A percentile compares a stretch with the other conserved stretches of the same genome.
Evolutionary conservation across 2,888 invertebrate species (phyloP).

Genomic region (Microplitis deprimator): DNA sequence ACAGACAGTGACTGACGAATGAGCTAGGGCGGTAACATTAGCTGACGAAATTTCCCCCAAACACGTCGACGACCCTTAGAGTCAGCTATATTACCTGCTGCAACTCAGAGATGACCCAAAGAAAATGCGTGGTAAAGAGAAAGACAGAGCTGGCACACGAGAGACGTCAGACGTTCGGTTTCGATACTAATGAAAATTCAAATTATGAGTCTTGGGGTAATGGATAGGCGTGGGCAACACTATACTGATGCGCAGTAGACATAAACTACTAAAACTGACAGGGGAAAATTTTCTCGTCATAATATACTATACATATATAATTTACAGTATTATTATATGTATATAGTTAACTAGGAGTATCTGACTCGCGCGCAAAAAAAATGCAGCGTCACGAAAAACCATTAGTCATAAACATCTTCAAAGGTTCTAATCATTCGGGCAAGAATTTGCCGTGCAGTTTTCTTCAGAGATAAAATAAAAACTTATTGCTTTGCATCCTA

Average conservation of each 20-base stretch:
- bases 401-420: conserved; percentile 59
- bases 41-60: neutral
- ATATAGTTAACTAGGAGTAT: neutral
- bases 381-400: conserved; percentile 65
- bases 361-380: conserved; percentile 56
- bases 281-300: neutral
- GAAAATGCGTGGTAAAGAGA: neutral
- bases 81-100: neutral
- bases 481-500: neutral
- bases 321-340: neutral
- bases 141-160: neutral
- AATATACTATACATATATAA: neutral
- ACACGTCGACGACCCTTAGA: neutral
- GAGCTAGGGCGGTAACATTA: neutral
- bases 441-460: neutral
- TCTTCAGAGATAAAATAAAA: neutral
- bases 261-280: neutral
- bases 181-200: neutral
- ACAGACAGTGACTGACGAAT: conserved; percentile 1
- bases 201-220: neutral
- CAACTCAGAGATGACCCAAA: neutral
- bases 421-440: conserved; percentile 23
- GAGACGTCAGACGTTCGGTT: conserved; percentile 7
- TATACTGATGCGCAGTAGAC: neutral
- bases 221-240: neutral